Evolutionary conservation across 2,113 vertebrate species (phyloP), one percentile per base, ranked within the genome.

Genomic region (Ibidorhyncha struthersii): DNA sequence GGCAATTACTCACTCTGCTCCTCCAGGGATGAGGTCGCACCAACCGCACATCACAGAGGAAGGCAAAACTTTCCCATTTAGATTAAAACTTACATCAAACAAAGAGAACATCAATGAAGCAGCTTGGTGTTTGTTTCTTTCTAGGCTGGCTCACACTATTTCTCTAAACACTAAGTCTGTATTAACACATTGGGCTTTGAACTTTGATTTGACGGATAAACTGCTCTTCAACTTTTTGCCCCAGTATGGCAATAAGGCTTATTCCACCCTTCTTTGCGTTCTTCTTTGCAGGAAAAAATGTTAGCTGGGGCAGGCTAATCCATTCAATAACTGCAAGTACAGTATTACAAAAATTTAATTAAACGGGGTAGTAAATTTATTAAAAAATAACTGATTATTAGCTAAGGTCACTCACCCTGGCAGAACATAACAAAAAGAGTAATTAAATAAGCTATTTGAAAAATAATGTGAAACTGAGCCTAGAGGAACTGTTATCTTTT

Each of bases 61-160:
- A 94, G 85, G 83, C 82, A 85, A 93, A 96, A 89, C 89, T 94
- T 93, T 94, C 89, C 91, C 86, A 86, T 93, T 95, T 84, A 93
- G 70, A 92, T 93, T 85, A 82, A 93, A 96, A 97, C 29, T 30
- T 86, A 83, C 73, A 94, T 95, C 91, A 96, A 95, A 96, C 65
- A 95, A 91, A 93, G 41, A 0, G 1, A 92, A 94, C 52, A 83
- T 94, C 87, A 92, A 14, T 83, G 70, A 55, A 93, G 55, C 9
- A 62, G 19, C 52, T 92, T 70, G 30, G 26, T 82, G 74, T 87
- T 95, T 93, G 59, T 55, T 45, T 69, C 90, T 93, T 73, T 87
- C 58, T 56, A 78, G 73, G 50, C 73, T 80, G 56, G 23, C 59
- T 95, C 85, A 52, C 34, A 34, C 45, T 49, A 10, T 88, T 91